Conservation (phyloP, 1,140 invertebrate genomes). For the Drosophila yakuba region DNA sequence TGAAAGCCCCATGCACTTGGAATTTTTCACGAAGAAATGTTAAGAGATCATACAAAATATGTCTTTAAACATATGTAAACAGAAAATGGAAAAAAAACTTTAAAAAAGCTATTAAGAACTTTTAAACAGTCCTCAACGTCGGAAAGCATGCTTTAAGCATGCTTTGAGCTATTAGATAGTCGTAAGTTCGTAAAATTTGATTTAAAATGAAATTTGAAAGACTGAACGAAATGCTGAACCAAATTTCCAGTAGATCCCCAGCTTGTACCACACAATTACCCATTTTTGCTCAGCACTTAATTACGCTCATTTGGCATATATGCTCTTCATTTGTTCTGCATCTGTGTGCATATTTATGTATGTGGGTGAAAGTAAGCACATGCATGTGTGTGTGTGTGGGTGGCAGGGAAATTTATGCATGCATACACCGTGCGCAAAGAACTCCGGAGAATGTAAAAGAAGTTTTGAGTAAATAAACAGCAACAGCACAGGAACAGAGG, state of each 20-base stretch:
- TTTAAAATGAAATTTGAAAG: too few relatives aligned
- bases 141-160: not conserved
- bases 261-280: conserved; percentile 3
- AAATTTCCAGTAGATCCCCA: not conserved
- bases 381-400: conserved; percentile 3
- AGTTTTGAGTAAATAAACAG: conserved; percentile 77
- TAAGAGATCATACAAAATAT: not conserved
- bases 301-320: conserved; percentile 71
- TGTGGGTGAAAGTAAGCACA: not conserved
- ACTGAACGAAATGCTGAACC: too few relatives aligned
- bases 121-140: not conserved
- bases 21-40: not conserved
- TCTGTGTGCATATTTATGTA: not conserved
- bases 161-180: not conserved
- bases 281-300: conserved; percentile 60
- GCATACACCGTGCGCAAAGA: conserved; percentile 62
- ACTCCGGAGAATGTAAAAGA: conserved; percentile 66
- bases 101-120: too few relatives aligned
- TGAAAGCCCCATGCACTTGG: not conserved
- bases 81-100: not conserved
- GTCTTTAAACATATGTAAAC: not conserved
- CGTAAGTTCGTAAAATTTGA: not conserved
- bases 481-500: conserved; percentile 43
- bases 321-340: conserved; percentile 29
- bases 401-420: conserved; percentile 69